Base-by-base conservation (phyloP, 2,888 invertebrate species). In the Chloroclystis v-ata region DNA sequence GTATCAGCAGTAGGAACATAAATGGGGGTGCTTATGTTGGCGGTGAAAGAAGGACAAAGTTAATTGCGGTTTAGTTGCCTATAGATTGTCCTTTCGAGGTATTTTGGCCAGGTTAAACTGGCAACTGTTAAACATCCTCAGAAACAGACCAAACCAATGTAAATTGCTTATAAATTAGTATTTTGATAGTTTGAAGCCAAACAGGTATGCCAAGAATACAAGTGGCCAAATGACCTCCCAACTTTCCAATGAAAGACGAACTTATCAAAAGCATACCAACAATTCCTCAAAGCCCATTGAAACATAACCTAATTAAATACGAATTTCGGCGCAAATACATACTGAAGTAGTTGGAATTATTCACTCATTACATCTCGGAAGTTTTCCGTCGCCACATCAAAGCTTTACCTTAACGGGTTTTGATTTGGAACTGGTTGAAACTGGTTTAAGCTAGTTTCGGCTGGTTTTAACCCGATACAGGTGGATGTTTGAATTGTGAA, bases 321-420 rank as follows among this genome's bases (percentile, higher is more conserved):
- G 12, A 25, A 32, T 24, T 29, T 14, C 37, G 24, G 10, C 16
- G 6, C 32, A 14, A n/a, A 33, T 33, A 33, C 32, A 16, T 14
- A 24, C 32, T 16, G 26, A 56, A 61, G n/a, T 42, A 42, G 42
- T 42, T 42, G 10, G 33, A 38, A 25, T 45, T 16, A 40, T 35
- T 33, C n/a, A 24, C 14, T 28, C 30, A 29, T 28, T 33, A 33
- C 37, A 13, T 16, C 24, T 10, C 60, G 53, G 52, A 57, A 63
- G 59, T 65, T 59, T 53, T 47, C 35, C 53, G 54, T 56, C 50
- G 35, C 72, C 71, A 69, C 73, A 72, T 74, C 74, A 72, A 75
- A 72, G 70, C 40, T 48, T 42, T 6, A 12, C 12, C 25, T 30
- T 30, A 16, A 37, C 11, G 40, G 39, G 45, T 56, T 52, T 52